A percentile compares a stretch with the other conserved stretches of the same genome.
Evolutionary conservation across 2,888 invertebrate genomes (phyloP).

Genomic region (Andrena fulva): DNA sequence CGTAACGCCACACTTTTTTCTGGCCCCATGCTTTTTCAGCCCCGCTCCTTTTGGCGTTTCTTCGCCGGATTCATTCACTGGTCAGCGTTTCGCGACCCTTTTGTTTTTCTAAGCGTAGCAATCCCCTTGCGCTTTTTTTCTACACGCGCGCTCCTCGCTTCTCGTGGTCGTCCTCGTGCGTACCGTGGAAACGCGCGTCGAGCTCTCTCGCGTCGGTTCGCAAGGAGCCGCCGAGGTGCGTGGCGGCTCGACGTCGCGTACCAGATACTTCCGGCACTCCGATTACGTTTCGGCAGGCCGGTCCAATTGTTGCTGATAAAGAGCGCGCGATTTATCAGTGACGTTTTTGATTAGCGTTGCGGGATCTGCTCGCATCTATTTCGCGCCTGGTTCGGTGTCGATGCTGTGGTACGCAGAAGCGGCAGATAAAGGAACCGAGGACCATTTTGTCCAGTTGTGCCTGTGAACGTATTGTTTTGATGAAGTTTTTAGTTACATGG

Average conservation of each 20-base stretch:
- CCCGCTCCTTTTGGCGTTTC: neutral
- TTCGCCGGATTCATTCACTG: conserved; percentile 5
- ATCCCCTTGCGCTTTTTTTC: too few relatives aligned
- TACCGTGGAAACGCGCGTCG: neutral
- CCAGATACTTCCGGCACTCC: conserved; percentile 62
- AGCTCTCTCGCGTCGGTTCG: neutral
- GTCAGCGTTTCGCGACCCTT: neutral
- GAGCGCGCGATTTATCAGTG: conserved; percentile 30
- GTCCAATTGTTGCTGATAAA: conserved; percentile 39
- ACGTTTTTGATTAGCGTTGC: conserved; percentile 29
- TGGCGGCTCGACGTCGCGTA: conserved; percentile 10
- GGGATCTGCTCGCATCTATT: conserved; percentile 18
- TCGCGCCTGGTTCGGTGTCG: conserved; percentile 6
- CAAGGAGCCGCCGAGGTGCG: conserved; percentile 23
- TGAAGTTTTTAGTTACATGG: too few relatives aligned
- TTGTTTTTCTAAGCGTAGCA: too few relatives aligned
- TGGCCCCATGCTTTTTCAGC: neutral
- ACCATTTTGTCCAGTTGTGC: too few relatives aligned
- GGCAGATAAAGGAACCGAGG: conserved; percentile 28
- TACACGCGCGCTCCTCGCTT: neutral
- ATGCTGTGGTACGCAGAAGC: conserved; percentile 39
- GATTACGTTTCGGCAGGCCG: conserved; percentile 59
- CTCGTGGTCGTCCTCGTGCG: neutral
- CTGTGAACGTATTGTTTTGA: too few relatives aligned
- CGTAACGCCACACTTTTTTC: neutral